Conservation (phyloP, 2,888 invertebrate genomes). For the Uropetala carovei region DNA sequence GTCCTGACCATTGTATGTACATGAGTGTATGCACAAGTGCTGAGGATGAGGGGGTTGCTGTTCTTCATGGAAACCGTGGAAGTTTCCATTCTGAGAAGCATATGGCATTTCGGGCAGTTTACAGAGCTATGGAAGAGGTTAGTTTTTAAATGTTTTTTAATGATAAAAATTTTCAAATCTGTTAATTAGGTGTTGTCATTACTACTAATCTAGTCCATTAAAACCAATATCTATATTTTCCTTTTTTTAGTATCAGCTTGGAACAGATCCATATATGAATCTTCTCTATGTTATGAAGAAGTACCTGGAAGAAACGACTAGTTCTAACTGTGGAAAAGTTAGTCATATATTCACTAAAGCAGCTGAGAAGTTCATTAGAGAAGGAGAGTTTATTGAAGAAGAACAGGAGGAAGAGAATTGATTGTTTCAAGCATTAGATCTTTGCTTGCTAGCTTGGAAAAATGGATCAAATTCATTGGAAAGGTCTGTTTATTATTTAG, state of each 20-base stretch:
- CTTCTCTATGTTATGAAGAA: slow-evolving; percentile 80
- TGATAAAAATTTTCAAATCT: not conserved
- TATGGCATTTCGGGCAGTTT: slow-evolving; percentile 87
- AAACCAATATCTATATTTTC: slow-evolving; percentile 38
- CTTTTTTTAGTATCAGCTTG: slow-evolving; percentile 80
- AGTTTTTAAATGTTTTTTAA: slow-evolving; percentile 65
- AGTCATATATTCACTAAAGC: slow-evolving; percentile 75
- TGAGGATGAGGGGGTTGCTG: slow-evolving; percentile 84
- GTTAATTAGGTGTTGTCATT: not conserved
- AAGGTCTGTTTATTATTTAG: not conserved
- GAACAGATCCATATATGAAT: slow-evolving; percentile 80
- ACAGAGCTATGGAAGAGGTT: slow-evolving; percentile 80
- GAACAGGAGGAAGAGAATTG: slow-evolving; percentile 22
- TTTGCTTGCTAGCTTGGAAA: not conserved
- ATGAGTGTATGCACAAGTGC: slow-evolving; percentile 89
- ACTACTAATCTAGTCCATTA: slow-evolving; percentile 34
- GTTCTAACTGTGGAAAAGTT: slow-evolving; percentile 82
- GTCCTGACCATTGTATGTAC: slow-evolving; percentile 98
- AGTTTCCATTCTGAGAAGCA: slow-evolving; percentile 92
- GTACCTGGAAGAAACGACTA: slow-evolving; percentile 77
- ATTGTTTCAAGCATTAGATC: not conserved
- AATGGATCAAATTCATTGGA: slow-evolving; percentile 19
- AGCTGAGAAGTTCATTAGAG: slow-evolving; percentile 61
- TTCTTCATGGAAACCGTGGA: slow-evolving; percentile 92
- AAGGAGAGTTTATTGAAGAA: slow-evolving; percentile 50